phyloP scores from a whole-genome alignment of 2,797 vertebrate species.

The Gymnothorax javanicus region DNA sequence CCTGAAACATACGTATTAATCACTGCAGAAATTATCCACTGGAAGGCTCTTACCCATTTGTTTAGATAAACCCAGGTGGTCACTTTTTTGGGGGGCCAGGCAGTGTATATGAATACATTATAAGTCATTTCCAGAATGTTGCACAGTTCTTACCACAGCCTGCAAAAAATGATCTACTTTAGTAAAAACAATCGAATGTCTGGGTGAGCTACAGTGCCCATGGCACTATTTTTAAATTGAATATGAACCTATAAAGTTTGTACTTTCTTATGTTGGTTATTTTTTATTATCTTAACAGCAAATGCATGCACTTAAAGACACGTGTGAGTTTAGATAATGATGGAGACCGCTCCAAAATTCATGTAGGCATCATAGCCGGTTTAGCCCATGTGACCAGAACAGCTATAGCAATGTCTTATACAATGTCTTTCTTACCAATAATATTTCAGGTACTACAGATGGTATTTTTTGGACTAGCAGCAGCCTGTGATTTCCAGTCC shows the following conservation, averaged over 20 bases:
- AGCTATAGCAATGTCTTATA: neutral
- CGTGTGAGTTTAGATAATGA: neutral
- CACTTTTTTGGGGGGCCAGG: too few species aligned
- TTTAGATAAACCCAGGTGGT: too few species aligned
- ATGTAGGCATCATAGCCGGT: neutral
- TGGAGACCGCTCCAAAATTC: neutral
- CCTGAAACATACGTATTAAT: too few species aligned
- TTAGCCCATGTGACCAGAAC: neutral
- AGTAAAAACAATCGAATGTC: too few species aligned
- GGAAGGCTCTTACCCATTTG: too few species aligned
- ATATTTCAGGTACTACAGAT: conserved; percentile 85
- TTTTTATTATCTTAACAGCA: neutral
- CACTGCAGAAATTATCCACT: too few species aligned
- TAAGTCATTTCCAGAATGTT: too few species aligned
- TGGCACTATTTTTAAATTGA: neutral
- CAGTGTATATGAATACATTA: too few species aligned
- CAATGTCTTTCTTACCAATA: neutral
- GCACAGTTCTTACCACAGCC: too few species aligned
- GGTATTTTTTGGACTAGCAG: conserved; percentile 80
- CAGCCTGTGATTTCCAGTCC: conserved; percentile 75
- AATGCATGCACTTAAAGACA: neutral
- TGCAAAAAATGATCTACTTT: too few species aligned
- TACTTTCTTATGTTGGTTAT: neutral
- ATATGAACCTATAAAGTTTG: neutral
- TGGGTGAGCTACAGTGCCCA: too few species aligned